Conservation (phyloP, 2,113 vertebrate species). For the Neolamprologus falcicula region DNA sequence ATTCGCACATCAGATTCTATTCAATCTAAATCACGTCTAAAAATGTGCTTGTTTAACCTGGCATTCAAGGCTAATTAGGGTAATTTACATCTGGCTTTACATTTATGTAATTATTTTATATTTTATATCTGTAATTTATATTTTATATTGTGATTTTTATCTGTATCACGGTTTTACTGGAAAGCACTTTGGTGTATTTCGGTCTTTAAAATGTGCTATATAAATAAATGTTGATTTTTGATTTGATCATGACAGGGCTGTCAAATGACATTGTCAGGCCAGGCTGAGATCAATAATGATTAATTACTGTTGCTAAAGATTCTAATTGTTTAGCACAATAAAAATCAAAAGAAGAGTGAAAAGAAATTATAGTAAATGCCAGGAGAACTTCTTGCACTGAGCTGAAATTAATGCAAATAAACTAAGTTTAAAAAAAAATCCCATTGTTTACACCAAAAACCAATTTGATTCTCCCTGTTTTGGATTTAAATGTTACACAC, state of each 20-base stretch:
- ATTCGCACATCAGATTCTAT: neutral
- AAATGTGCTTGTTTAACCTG: neutral
- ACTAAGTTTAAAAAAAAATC: accelerated
- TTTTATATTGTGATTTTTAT: neutral
- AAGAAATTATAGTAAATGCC: neutral
- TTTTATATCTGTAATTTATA: too few relatives aligned
- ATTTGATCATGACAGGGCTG: neutral
- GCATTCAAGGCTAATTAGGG: accelerated
- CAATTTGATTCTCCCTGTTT: neutral
- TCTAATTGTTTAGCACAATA: neutral
- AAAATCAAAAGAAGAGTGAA: neutral
- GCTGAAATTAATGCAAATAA: neutral
- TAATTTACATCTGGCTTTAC: too few relatives aligned
- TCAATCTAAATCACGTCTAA: neutral
- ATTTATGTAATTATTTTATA: too few relatives aligned
- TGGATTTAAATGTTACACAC: neutral
- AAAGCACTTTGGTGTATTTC: neutral
- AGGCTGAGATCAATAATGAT: neutral
- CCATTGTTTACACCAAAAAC: neutral
- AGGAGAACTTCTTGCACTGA: neutral
- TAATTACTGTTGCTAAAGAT: too few relatives aligned
- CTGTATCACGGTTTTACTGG: neutral
- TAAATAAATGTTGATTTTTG: accelerated
- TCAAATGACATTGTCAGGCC: neutral
- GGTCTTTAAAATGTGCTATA: neutral